Evolutionary conservation across 2,113 vertebrate genomes (phyloP), one percentile per base, ranked within the genome.

Genomic region (Chauna torquata): DNA sequence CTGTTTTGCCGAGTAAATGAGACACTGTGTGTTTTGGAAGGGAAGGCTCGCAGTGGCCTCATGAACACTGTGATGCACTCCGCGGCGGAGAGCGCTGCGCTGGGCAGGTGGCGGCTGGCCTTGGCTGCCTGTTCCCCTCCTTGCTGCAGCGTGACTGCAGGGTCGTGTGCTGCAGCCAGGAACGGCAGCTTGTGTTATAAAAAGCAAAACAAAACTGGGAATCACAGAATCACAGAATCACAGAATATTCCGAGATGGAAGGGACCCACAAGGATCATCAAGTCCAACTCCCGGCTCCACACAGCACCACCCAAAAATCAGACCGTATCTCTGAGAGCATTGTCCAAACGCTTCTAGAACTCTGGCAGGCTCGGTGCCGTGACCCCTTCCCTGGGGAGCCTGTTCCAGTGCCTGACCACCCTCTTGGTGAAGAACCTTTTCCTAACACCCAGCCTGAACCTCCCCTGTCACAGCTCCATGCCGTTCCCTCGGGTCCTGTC

Each of bases 51-150:
- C 30, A 13, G 1, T 28, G 40, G 38, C 85, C 70, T 68, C 19
- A 4, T 36, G 50, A 64, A 19, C 8, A 20, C 36, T 11, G 27
- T 0, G 0, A 9, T 22, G 20, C 0, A 1, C 24, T 16, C 23
- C 1, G 2, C 22, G 34, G 65, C 3, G 14, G 30, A 32, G 40
- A 14, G 44, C 1, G 7, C 47, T 71, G 61, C 1, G 0, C 40
- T n/a, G 23, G 11, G 19, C 66, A 32, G 14, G 0, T 27, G 54
- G 20, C 0, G 0, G 20, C 66, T 57, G 17, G 3, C 42, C 75
- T 69, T n/a, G n/a, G 40, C 69, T 92, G 52, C 50, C 30, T 40
- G 20, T 69, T 79, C 49, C 55, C 72, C 22, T 86, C 4, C 38
- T 44, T 65, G 58, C 32, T 30, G 45, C 78, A 76, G 28, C 59